Conservation (phyloP, 2,113 vertebrate genomes). For the Dolichallabes microphthalmus region DNA sequence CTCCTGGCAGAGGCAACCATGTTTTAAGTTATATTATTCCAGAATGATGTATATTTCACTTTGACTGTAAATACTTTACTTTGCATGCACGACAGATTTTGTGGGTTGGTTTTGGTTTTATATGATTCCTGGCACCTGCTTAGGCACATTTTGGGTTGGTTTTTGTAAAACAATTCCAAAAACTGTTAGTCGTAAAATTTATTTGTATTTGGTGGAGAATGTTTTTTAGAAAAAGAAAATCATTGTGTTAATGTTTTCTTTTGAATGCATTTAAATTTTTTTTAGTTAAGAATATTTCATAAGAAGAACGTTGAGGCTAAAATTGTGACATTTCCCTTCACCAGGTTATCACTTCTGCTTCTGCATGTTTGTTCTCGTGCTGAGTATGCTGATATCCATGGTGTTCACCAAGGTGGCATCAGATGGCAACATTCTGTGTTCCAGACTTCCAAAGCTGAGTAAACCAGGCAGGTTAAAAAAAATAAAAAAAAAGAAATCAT, state of each 20-base stretch:
- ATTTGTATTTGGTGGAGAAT: too few species aligned
- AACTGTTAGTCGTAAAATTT: too few species aligned
- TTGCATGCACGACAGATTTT: too few species aligned
- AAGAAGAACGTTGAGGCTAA: neutral
- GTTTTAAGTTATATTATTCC: too few species aligned
- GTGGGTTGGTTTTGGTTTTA: too few species aligned
- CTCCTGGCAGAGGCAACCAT: too few species aligned
- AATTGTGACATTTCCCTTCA: neutral
- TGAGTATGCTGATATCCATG: conserved; percentile 70
- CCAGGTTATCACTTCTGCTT: conserved; percentile 70
- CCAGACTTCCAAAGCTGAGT: conserved; percentile 5
- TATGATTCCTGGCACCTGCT: too few species aligned
- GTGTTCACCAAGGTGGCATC: conserved; percentile 60
- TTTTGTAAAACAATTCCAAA: too few species aligned
- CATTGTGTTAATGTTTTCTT: neutral
- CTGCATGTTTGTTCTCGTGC: conserved; percentile 65
- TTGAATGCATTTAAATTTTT: neutral
- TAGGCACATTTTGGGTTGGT: too few species aligned
- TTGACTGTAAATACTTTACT: too few species aligned
- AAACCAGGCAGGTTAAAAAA: neutral
- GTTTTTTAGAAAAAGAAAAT: neutral
- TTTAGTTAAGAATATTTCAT: neutral
- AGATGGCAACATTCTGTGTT: conserved; percentile 54
- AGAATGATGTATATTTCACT: too few species aligned
- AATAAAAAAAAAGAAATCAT: neutral